Evolutionary conservation across 2,113 vertebrate genomes (phyloP), one percentile per base, ranked within the genome.

Genomic region (Epinephelus lanceolatus): DNA sequence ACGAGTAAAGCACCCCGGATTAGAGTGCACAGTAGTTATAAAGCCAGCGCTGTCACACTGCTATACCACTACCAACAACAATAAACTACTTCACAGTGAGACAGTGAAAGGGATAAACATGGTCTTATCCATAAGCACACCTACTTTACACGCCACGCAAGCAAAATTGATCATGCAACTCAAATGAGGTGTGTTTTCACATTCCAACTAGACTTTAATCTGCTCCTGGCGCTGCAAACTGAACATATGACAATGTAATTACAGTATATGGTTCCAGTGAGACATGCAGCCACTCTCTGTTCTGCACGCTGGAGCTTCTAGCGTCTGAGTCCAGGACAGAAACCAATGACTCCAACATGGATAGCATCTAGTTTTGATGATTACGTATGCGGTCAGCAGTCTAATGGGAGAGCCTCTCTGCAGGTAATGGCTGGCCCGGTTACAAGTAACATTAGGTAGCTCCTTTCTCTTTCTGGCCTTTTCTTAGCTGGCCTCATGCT

Each of bases 401-500:
- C 86, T 90, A 92, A 92, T 77, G 83, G 87, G 59, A 85, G 83
- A 83, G 80, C 53, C 67, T 84, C 86, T 62, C 75, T 75, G 80
- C 86, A 91, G 92, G 76, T 90, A 91, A 92, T 88, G 86, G 83
- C 82, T 78, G 37, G 78, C 78, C 83, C 23, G 53, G 69, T 78
- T 91, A 88, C 76, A 88, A 83, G 82, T 81, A 87, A 73, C 81
- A 88, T 88, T 90, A 89, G 84, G 84, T 76, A 60, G 87, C 79
- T 89, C 81, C 86, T 89, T 91, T 92, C 88, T 81, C 86, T 86
- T 81, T 71, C 78, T 86, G 93, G 89, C 86, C 85, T 89, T 89
- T 91, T 87, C 82, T 89, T 81, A 80, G 85, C 81, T 80, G 90
- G 84, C 60, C 88, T 94, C 93, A 93, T 89, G 89, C 90, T 94